phyloP scores from a whole-genome alignment of 37 sponge, comb jelly and placozoan species.

The Crambe crambe region DNA sequence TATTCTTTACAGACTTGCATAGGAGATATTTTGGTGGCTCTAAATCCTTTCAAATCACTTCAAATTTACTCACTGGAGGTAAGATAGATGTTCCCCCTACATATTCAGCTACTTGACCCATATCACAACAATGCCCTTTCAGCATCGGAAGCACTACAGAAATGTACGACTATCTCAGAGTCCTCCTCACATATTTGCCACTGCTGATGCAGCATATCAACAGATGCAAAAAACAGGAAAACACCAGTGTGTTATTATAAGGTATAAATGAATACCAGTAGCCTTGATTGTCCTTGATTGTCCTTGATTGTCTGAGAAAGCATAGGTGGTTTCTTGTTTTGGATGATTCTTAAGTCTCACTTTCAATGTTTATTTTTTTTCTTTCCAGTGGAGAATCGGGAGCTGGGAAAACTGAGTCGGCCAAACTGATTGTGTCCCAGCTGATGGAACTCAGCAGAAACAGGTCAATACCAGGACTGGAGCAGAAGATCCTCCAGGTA shows the following conservation, averaged over 20 bases:
- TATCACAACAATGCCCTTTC: too few species aligned
- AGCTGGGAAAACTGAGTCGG: constrained; percentile 86
- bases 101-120: too few species aligned
- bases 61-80: constrained; percentile 63
- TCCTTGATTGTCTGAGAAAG: too few species aligned
- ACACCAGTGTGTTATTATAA: constrained; percentile 81
- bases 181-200: constrained; percentile 82
- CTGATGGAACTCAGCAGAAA: constrained; percentile 62
- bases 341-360: neutral
- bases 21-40: constrained; percentile 81
- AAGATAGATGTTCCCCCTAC: too few species aligned
- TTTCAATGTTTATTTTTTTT: neutral
- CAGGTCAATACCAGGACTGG: constrained; percentile 51
- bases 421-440: constrained; percentile 64
- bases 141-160: constrained; percentile 50
- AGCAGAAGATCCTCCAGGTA: constrained; percentile 83
- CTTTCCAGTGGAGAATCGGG: constrained; percentile 78
- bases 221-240: constrained; percentile 51
- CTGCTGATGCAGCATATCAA: constrained; percentile 66
- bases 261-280: constrained; percentile 25
- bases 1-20: constrained; percentile 66
- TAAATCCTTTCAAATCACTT: constrained; percentile 83
- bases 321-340: too few species aligned
- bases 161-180: constrained; percentile 22
- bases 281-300: too few species aligned